Conservation (phyloP, 1,140 invertebrate species). For the Ephestia elutella region DNA sequence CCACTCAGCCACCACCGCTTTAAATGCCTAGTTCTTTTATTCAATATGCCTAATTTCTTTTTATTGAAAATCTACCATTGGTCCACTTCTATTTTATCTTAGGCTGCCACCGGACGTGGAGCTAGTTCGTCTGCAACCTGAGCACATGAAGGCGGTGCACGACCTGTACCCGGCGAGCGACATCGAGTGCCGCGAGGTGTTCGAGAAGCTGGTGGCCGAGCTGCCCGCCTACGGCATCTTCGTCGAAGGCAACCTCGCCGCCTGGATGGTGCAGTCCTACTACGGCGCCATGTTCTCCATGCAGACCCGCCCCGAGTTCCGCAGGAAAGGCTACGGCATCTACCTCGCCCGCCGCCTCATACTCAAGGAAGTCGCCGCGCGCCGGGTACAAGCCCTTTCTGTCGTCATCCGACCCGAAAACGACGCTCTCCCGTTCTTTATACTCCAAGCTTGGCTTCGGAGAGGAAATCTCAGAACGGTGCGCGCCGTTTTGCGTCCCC, state of each 20-base stretch:
- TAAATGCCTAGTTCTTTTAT: too few relatives aligned
- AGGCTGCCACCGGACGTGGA: conserved; percentile 78
- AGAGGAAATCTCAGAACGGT: conserved; percentile 84
- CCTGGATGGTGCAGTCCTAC: conserved; percentile 91
- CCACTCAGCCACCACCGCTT: too few relatives aligned
- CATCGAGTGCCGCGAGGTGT: conserved; percentile 87
- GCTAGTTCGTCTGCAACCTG: conserved; percentile 81
- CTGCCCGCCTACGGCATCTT: conserved; percentile 87
- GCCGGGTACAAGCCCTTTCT: conserved; percentile 87
- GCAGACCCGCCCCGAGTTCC: conserved; percentile 87
- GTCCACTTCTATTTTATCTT: too few relatives aligned
- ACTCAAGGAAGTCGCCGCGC: conserved; percentile 81
- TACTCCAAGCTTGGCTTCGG: conserved; percentile 87
- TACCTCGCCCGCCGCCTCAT: conserved; percentile 79
- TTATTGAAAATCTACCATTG: too few relatives aligned
- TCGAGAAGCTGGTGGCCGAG: conserved; percentile 83
- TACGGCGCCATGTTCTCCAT: conserved; percentile 94
- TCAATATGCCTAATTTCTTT: too few relatives aligned
- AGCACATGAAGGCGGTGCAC: conserved; percentile 86
- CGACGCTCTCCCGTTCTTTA: conserved; percentile 84
- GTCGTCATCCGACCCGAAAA: conserved; percentile 91
- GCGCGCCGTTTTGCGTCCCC: conserved; percentile 82
- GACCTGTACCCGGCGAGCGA: conserved; percentile 89
- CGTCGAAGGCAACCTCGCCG: conserved; percentile 80
- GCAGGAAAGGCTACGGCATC: conserved; percentile 85